phyloP scores from a whole-genome alignment of 2,888 invertebrate species.

The Cephonodes hylas region DNA sequence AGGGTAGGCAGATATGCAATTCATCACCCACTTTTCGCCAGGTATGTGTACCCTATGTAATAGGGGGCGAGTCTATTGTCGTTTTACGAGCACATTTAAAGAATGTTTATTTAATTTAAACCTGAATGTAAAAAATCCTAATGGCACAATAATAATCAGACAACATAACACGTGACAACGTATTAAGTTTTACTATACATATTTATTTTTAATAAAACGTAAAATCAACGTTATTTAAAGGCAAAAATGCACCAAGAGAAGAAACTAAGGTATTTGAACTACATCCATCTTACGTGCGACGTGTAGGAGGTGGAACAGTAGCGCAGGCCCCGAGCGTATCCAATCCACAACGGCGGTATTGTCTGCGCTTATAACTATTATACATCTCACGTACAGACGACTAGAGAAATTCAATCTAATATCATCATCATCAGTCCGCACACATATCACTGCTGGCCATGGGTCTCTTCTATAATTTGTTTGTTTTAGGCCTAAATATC shows the following conservation, averaged over 20 bases:
- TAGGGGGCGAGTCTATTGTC: no score
- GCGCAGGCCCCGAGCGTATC: slow-evolving; percentile 10
- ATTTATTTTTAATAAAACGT: no score
- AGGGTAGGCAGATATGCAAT: no score
- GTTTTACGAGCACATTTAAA: no score
- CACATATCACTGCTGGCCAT: no score
- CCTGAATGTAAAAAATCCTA: neutral
- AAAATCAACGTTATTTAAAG: neutral
- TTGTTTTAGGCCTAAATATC: no score
- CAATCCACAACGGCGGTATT: slow-evolving; percentile 17
- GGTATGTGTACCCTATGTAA: no score
- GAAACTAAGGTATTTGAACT: neutral
- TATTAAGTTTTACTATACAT: no score
- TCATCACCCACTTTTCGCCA: no score
- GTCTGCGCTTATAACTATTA: slow-evolving; percentile 1
- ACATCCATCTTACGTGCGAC: neutral
- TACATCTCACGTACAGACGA: neutral
- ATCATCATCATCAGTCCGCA: no score
- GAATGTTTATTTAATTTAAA: neutral
- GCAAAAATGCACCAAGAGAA: neutral
- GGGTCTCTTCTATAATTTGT: no score
- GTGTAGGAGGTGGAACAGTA: neutral
- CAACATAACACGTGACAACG: no score
- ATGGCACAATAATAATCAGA: neutral
- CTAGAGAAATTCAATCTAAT: neutral